These are phyloP conservation scores for Coranthus polyacanthus DNA, from an alignment of 2,797 vertebrate species.

Conservation along the genomic window DNA sequence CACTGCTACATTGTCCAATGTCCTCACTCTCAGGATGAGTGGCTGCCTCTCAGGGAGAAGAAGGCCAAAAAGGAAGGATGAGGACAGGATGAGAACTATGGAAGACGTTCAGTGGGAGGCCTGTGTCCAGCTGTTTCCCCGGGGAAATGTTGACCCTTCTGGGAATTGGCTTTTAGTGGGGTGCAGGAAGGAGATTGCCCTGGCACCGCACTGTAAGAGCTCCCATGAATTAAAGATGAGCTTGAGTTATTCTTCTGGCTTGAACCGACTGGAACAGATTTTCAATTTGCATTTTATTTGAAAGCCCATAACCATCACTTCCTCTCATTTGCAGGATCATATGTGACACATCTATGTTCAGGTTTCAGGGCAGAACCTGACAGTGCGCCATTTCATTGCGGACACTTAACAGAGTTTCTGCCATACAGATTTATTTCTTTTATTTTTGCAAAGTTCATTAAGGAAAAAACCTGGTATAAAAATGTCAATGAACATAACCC, in stretches of 20 bases:
- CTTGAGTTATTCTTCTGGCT: conserved; percentile 72
- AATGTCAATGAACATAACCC: neutral
- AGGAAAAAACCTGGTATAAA: neutral
- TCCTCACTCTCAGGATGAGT: conserved; percentile 15
- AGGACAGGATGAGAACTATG: conserved; percentile 18
- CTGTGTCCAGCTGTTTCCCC: conserved; percentile 60
- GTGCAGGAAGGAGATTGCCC: conserved; percentile 59
- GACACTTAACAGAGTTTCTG: neutral
- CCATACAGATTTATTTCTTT: conserved; percentile 9
- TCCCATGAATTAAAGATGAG: conserved; percentile 82
- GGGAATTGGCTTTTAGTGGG: conserved; percentile 59
- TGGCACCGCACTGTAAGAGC: conserved; percentile 52
- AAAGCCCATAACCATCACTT: conserved; percentile 53
- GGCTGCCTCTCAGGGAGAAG: conserved; percentile 21
- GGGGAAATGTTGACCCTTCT: conserved; percentile 56
- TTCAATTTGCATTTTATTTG: conserved; percentile 80
- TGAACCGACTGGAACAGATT: conserved; percentile 75
- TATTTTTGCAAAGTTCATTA: neutral
- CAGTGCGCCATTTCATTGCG: conserved; percentile 11
- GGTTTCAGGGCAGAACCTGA: conserved; percentile 22
- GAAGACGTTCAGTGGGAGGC: conserved; percentile 15
- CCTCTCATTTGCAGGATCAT: conserved; percentile 59
- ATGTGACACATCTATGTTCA: conserved; percentile 48
- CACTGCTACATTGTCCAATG: conserved; percentile 28
- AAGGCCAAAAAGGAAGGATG: neutral